Base-by-base conservation (phyloP, 2,113 vertebrate species). In the Cololabis saira region DNA sequence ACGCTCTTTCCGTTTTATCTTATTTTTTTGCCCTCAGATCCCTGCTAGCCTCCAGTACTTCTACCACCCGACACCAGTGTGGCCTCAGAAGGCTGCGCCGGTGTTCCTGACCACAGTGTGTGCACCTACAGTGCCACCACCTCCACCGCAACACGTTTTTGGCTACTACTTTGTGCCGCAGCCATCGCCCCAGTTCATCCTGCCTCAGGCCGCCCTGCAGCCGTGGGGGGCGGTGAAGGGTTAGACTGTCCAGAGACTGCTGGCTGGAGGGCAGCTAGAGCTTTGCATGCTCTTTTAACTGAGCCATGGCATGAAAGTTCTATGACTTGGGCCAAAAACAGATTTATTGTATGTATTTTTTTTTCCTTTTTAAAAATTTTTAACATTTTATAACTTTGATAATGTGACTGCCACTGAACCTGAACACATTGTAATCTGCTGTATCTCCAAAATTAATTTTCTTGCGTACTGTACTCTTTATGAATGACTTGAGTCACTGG, bases 91-190 rank as follows among this genome's bases (percentile, higher is more conserved):
- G 57, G 82, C 44, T 4, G 45, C 75, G 12, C 85, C 88, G 0
- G 54, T 93, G 53, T 88, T 91, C 67, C 69, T 93, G 42, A 90
- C 88, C 13, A 51, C 91, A 0, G 75, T 92, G 57, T 91, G 83
- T 2, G 61, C 82, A 0, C 82, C 91, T 7, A 57, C 89, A 0
- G 48, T 74, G 1, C 82, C 86, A 0, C 71, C 86, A 0, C 88
- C 82, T 4, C 67, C 87, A 0, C 69, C 86, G 2, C 76, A 80
- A 65, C 84, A 76, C 47, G 70, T 93, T 10, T 78, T 92, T 13
- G 81, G 90, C 63, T 93, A 92, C 84, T 93, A 92, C 69, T 62
- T 93, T 40, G 19, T 92, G 43, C 89, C 89, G 1, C 91, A 89
- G 55, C 72, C 76, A 0, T 33, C 86, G 13, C 90, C 91, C 0